Base-by-base conservation (phyloP, 2,888 invertebrate genomes). In the Enoplolaimus lenunculus region DNA sequence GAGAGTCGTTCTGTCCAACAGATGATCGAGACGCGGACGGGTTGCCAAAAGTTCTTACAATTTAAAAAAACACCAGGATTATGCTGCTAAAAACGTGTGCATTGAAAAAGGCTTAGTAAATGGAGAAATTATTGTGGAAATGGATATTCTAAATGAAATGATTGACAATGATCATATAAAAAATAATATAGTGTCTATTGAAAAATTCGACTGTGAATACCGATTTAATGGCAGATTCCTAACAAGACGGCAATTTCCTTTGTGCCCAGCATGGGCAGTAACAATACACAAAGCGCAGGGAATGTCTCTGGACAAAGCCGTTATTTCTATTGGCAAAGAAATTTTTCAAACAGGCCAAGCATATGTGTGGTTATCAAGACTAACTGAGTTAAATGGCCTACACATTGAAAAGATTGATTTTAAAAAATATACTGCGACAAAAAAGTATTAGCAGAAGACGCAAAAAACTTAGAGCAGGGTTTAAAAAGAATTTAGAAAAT, bases 241-340 rank as follows among this genome's bases (percentile, higher is more conserved):
- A 26, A n/a, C 21, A 29, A 35, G 69, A 26, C 13, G 28, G 2
- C 60, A 66, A 30, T 69, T 69, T 69, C 69, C 69, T 28, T 29
- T 69, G n/a, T 16, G 26, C 7, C 69, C 60, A 7, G 69, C 69
- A 21, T 69, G 62, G 62, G 69, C 64, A 64, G 28, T 34, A 21
- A 69, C 69, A 2, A 69, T 69, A 26, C 69, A 69, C 31, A 69
- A 69, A 69, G 16, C 69, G 3, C 69, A 69, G 31, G 69, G 69
- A 2, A 29, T 69, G 13, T 45, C 64, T n/a, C 26, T 69, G 3
- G 62, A 69, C 16, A 66, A 13, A n/a, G 69, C 69, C 13, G 30
- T 31, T 7, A 34, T 66, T 2, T 31, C 31, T 21, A 29, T 66
- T 29, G 67, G 67, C 3, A 33, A 31, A n/a, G n/a, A 31, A 7